Conservation (phyloP, 2,888 invertebrate genomes). For the Phengaris alcon region DNA sequence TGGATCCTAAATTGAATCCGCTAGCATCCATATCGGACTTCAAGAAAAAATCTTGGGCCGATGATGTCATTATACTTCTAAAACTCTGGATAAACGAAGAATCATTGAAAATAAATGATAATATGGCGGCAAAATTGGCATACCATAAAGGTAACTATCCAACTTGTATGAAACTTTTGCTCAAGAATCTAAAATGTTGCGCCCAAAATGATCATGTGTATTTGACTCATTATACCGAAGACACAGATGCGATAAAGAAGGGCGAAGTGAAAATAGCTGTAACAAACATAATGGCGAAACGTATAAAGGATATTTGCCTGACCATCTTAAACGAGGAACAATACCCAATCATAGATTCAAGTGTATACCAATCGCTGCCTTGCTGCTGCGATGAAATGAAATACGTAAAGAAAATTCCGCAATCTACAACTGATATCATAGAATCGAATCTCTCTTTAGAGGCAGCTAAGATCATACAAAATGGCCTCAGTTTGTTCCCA, state of each 20-base stretch:
- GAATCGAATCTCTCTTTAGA: slow-evolving; percentile 51
- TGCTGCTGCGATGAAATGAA: slow-evolving; percentile 65
- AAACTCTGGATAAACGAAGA: slow-evolving; percentile 63
- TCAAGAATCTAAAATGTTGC: slow-evolving; percentile 55
- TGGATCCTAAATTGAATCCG: slow-evolving; percentile 58
- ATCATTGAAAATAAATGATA: slow-evolving; percentile 52
- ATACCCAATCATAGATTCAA: slow-evolving; percentile 54
- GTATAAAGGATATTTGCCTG: slow-evolving; percentile 66
- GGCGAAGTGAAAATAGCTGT: slow-evolving; percentile 59
- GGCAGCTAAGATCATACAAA: slow-evolving; percentile 64
- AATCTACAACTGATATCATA: slow-evolving; percentile 37
- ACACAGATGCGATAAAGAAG: slow-evolving; percentile 43
- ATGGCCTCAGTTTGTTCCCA: slow-evolving; percentile 65
- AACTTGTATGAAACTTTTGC: slow-evolving; percentile 56
- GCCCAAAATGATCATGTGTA: slow-evolving; percentile 49
- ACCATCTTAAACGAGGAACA: slow-evolving; percentile 63
- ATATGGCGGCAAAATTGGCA: slow-evolving; percentile 68
- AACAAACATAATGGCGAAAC: slow-evolving; percentile 59
- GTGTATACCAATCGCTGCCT: slow-evolving; percentile 52
- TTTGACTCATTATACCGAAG: slow-evolving; percentile 52
- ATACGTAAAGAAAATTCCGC: slow-evolving; percentile 47
- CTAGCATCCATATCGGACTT: slow-evolving; percentile 57
- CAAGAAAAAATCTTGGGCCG: slow-evolving; percentile 64
- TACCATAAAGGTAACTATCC: slow-evolving; percentile 59
- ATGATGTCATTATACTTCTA: slow-evolving; percentile 58